Conservation (phyloP, 2,113 vertebrate species). For the Nanorana parkeri region DNA sequence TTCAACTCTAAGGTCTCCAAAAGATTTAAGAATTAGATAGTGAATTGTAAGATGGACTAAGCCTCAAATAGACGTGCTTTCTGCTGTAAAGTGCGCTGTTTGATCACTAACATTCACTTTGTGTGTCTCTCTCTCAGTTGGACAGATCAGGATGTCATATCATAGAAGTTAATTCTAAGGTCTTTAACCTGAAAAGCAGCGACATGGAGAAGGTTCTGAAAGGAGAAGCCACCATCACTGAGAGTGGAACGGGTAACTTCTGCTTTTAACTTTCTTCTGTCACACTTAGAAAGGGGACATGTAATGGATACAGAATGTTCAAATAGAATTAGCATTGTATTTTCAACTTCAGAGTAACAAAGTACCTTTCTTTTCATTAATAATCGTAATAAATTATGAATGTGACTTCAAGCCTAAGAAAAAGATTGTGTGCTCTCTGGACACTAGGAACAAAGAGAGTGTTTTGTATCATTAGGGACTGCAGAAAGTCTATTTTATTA, state of each 20-base stretch:
- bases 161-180: slow-evolving; percentile 53
- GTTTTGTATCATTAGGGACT: too few relatives aligned
- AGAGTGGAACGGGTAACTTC: slow-evolving; percentile 65
- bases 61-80: too few relatives aligned
- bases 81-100: neutral
- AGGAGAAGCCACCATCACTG: slow-evolving; percentile 62
- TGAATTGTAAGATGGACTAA: too few relatives aligned
- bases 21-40: too few relatives aligned
- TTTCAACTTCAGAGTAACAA: too few relatives aligned
- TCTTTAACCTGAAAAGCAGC: slow-evolving; percentile 54
- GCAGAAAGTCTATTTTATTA: too few relatives aligned
- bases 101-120: neutral
- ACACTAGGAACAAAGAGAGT: too few relatives aligned
- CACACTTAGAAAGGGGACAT: neutral
- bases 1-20: too few relatives aligned
- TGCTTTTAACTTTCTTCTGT: too few relatives aligned
- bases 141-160: slow-evolving; percentile 59
- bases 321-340: neutral
- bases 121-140: slow-evolving; percentile 54
- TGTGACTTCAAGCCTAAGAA: neutral
- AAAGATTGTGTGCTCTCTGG: too few relatives aligned
- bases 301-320: neutral
- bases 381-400: neutral
- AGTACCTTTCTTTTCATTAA: too few relatives aligned
- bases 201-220: slow-evolving; percentile 29